Evolutionary conservation across 2,888 invertebrate genomes (phyloP).

Genomic region (Pristionchus japonicus): DNA sequence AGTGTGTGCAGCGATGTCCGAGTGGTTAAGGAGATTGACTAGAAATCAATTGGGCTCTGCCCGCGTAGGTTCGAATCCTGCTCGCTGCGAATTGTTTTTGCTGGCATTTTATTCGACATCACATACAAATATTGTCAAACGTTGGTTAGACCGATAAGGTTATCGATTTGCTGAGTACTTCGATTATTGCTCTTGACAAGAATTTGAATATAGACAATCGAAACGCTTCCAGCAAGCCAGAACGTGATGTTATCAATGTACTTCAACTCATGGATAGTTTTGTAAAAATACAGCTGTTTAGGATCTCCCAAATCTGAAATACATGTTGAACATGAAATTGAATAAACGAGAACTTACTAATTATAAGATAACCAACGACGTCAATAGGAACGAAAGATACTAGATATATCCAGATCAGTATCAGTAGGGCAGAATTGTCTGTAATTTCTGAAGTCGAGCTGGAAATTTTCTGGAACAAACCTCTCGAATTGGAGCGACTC

Average conservation of each 20-base stretch:
- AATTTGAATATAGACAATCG: background rate
- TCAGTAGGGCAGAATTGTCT: background rate
- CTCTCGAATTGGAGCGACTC: too few relatives aligned
- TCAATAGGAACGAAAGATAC: background rate
- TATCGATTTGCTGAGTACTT: background rate
- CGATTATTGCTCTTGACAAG: background rate
- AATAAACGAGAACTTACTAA: background rate
- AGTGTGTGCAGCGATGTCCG: constrained; percentile 45
- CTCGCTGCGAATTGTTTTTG: constrained; percentile 45
- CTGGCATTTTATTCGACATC: background rate
- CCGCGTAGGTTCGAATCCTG: constrained; percentile 56
- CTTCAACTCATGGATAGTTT: background rate
- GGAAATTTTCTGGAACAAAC: too few relatives aligned
- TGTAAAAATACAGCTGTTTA: too few relatives aligned
- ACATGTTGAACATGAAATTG: too few relatives aligned
- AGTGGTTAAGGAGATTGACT: constrained; percentile 53
- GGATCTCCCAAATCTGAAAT: too few relatives aligned
- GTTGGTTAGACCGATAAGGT: background rate
- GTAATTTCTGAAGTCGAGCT: background rate
- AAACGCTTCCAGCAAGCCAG: background rate
- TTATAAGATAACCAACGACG: background rate
- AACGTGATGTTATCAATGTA: background rate
- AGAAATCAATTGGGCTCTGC: constrained; percentile 53
- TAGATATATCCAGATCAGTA: background rate
- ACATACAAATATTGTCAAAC: background rate